These are phyloP conservation scores for Prenolepis imparis DNA, from an alignment of 2,888 invertebrate species.

Conservation along the genomic window DNA sequence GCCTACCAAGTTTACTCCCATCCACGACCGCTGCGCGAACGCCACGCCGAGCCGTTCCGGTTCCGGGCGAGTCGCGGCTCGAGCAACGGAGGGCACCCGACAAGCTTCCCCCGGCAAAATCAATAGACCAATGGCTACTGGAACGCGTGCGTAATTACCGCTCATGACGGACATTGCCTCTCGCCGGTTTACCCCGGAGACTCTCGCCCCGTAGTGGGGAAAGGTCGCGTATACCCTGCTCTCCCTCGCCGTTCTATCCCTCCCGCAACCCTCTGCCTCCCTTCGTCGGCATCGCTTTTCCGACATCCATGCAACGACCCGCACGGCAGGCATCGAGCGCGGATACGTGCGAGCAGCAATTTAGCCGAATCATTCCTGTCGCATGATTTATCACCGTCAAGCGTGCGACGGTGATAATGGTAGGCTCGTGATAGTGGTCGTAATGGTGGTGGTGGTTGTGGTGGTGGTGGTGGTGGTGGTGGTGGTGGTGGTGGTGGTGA, in stretches of 20 bases:
- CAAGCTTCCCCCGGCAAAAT: constrained; percentile 70
- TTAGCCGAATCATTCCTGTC: constrained; percentile 84
- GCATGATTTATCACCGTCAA: constrained; percentile 80
- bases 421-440: constrained; percentile 57
- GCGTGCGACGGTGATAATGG: constrained; percentile 54
- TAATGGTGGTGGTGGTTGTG: constrained; percentile 55
- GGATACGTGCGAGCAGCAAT: constrained; percentile 83
- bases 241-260: constrained; percentile 30
- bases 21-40: constrained; percentile 27
- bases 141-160: constrained; percentile 81
- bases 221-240: constrained; percentile 60
- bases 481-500: constrained; percentile 37
- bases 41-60: constrained; percentile 18
- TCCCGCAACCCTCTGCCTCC: background rate
- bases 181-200: constrained; percentile 42
- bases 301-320: constrained; percentile 45
- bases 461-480: constrained; percentile 31
- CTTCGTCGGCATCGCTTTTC: constrained; percentile 39
- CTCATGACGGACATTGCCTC: constrained; percentile 79
- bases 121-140: constrained; percentile 85
- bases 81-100: constrained; percentile 52
- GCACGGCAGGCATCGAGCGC: constrained; percentile 74
- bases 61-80: constrained; percentile 58
- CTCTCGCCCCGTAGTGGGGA: constrained; percentile 46
- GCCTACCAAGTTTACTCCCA: constrained; percentile 31